Conservation (phyloP, 2,113 vertebrate species). For the Sorex araneus region DNA sequence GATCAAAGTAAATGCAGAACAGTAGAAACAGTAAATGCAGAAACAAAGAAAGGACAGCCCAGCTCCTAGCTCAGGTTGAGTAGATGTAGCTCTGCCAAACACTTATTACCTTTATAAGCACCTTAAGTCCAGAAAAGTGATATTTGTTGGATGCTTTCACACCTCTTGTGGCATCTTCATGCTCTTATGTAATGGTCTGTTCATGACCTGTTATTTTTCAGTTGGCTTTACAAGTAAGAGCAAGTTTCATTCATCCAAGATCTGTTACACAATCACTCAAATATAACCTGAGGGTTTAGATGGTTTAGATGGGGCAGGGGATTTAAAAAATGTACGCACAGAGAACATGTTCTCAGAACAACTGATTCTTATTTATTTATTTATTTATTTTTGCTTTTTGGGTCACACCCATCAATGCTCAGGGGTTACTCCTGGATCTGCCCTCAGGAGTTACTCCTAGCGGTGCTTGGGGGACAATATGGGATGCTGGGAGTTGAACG, state of each 20-base stretch:
- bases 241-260: background rate
- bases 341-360: background rate
- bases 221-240: background rate
- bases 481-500: too few relatives aligned
- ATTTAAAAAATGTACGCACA: background rate
- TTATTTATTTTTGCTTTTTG: too few relatives aligned
- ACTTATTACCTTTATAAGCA: background rate
- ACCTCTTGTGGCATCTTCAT: background rate
- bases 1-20: background rate
- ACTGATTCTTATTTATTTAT: too few relatives aligned
- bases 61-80: slow-evolving; percentile 5
- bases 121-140: too few relatives aligned
- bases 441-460: too few relatives aligned
- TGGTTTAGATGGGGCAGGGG: background rate
- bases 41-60: too few relatives aligned
- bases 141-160: background rate
- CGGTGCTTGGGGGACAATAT: too few relatives aligned
- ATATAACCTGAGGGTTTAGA: background rate
- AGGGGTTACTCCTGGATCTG: too few relatives aligned
- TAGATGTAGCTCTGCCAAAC: background rate
- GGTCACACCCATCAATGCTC: too few relatives aligned
- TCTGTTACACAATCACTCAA: background rate
- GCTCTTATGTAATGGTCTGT: background rate
- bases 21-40: too few relatives aligned
- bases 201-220: slow-evolving; percentile 14